Evolutionary conservation across 2,113 vertebrate species (phyloP), one percentile per base, ranked within the genome.

Genomic region (Ursus arctos): DNA sequence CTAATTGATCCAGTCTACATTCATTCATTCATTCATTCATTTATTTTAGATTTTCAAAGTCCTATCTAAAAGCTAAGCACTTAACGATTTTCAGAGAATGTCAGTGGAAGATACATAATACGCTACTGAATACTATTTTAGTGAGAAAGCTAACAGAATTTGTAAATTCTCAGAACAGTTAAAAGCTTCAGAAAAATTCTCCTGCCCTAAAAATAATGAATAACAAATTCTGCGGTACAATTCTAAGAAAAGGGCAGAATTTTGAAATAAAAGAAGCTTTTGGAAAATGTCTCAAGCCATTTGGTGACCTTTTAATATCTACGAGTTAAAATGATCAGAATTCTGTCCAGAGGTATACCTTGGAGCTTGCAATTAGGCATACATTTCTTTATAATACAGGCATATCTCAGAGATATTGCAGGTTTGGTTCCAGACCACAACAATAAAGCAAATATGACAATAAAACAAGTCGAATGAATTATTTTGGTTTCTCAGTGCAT

Each of bases 181-280:
- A 91, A 71, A 51, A 82, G 26, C 11, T 85, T 83, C 57, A 94
- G 67, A 98, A 98, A 97, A 63, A 91, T 18, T 72, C 7, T n/a
- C 2, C 1, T 53, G n/a, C 43, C 59, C 51, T 49, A 85, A 84
- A 82, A 63, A 49, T 31, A 67, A 26, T 49, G 7, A 94, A 22
- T 36, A 49, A 49, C 13, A 67, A 67, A 67, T 33, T 67, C 51
- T 2, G 2, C 67, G 21, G 8, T 33, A 77, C 4, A 81, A 57
- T 90, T 79, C 55, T 93, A 47, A 92, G 19, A 82, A 18, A 53
- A 15, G 4, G 4, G 47, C 8, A 90, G 28, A 65, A 91, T 6
- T 71, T 8, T 94, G 40, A 95, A 93, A 61, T 21, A 31, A 2
- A 95, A 74, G 16, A 83, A 74, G 47, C 16, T 86, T 63, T 71